Evolutionary conservation across 1,140 invertebrate genomes (phyloP), one percentile per base, ranked within the genome.

Genomic region (Aphelinus atriplicis): DNA sequence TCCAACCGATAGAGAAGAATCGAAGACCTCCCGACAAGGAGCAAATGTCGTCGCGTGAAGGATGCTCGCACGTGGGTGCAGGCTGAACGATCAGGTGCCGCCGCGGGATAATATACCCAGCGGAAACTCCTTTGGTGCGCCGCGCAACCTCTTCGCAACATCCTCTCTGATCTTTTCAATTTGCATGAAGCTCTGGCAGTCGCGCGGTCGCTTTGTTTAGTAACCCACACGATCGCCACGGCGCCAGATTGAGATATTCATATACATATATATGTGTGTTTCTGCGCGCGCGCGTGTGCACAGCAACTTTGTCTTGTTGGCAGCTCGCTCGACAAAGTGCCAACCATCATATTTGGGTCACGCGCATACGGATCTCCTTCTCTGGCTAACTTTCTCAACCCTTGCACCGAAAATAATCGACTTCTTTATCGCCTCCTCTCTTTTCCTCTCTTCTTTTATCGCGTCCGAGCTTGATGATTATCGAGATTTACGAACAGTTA

Each of bases 121-220:
- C 26, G 26, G 26, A 26, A 26, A 26, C 26, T 26, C 26, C 26
- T 26, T 26, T 26, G 26, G 26, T 26, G 43, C 47, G 68, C 64
- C 48, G 55, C 69, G 63, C 46, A 60, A 50, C 56, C 48, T 58
- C 46, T 57, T 68, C 64, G 61, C 65, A 66, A 77, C 60, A 73
- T 77, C 68, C 65, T 58, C 50, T 73, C 71, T 50, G 60, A 55
- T 68, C 58, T 71, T 74, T 64, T 72, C 70, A 67, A 67, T 76
- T 61, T 78, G 74, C 74, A 55, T 73, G 72, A 26, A 26, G 26
- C 51, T 58, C 46, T 62, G 62, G 26, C 26, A 26, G 26, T 26
- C 26, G 26, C 26, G 26, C 26, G 26, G 55, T 66, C 42, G 46
- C 46, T 47, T 63, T 47, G n/a, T 63, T 2, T 63, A 63, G 48